Percentiles rank a stretch among this genome's conserved stretches.
These are phyloP conservation scores for Cephus nigrinus DNA, from an alignment of 2,888 invertebrate species.

Conservation along the genomic window DNA sequence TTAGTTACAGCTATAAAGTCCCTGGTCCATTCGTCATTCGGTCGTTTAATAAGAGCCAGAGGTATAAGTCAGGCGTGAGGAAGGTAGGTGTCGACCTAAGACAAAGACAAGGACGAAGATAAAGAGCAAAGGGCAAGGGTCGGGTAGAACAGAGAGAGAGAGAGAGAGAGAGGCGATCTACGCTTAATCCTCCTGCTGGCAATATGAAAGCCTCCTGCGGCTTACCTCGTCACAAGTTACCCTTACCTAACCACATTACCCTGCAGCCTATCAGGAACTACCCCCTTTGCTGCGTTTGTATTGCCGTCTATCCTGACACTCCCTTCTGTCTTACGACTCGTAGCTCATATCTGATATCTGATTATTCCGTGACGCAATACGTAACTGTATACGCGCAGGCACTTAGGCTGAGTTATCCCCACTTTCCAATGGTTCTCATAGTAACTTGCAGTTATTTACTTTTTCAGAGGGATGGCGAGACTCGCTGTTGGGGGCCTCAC, in stretches of 20 bases:
- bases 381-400: background rate
- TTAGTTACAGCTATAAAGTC: background rate
- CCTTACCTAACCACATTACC: slow-evolving; percentile 32
- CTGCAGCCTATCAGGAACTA: slow-evolving; percentile 9
- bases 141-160: slow-evolving; percentile 13
- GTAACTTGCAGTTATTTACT: background rate
- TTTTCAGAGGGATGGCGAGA: slow-evolving; percentile 65
- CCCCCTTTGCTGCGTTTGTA: slow-evolving; percentile 10
- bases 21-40: slow-evolving; percentile 53
- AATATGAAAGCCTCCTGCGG: slow-evolving; percentile 53
- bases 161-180: slow-evolving; percentile 25
- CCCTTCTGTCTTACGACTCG: background rate
- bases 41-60: slow-evolving; percentile 58
- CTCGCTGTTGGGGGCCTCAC: slow-evolving; percentile 63
- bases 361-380: background rate
- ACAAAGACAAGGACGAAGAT: slow-evolving; percentile 19
- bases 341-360: background rate
- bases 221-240: slow-evolving; percentile 42
- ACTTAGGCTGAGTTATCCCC: background rate
- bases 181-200: slow-evolving; percentile 41
- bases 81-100: slow-evolving; percentile 37
- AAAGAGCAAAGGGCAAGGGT: slow-evolving; percentile 17
- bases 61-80: slow-evolving; percentile 37
- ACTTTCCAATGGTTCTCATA: too few species aligned
- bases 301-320: background rate